Evolutionary conservation across 2,797 vertebrate species (phyloP).

Genomic region (Gobio occitaniae): DNA sequence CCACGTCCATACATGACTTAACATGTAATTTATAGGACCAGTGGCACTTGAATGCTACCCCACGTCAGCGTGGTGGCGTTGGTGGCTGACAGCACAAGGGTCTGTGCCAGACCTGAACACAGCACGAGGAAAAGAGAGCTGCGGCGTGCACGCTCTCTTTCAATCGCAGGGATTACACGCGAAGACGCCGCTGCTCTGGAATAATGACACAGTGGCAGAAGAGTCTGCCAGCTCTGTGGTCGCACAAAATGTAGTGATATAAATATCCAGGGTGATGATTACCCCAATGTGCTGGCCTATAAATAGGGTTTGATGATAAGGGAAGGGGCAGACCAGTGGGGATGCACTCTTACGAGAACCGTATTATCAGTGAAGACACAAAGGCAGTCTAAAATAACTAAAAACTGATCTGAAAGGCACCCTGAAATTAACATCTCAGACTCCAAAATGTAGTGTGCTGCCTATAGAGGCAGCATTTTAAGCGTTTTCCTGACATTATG

Average conservation of each 20-base stretch:
- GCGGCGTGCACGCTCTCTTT: constrained; percentile 32
- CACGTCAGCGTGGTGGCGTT: constrained; percentile 61
- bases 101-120: constrained; percentile 46
- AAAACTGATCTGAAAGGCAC: not conserved
- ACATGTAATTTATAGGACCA: constrained; percentile 71
- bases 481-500: not conserved
- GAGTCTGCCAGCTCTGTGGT: constrained; percentile 53
- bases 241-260: constrained; percentile 42
- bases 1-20: constrained; percentile 63
- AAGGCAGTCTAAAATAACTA: not conserved
- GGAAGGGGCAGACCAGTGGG: constrained; percentile 9
- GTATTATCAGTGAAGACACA: constrained; percentile 28
- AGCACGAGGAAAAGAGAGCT: not conserved
- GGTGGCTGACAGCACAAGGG: constrained; percentile 44
- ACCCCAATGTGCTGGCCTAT: constrained; percentile 26
- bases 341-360: not conserved
- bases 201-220: constrained; percentile 57
- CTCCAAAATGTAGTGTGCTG: not conserved
- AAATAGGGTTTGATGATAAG: constrained; percentile 44
- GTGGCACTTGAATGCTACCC: constrained; percentile 66
- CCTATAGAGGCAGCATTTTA: not conserved
- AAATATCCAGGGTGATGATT: constrained; percentile 53
- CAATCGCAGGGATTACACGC: constrained; percentile 59
- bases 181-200: constrained; percentile 33
- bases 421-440: constrained; percentile 7